Evolutionary conservation across 2,888 invertebrate species (phyloP), one percentile per base, ranked within the genome.

Genomic region (Mimumesa dahlbomi): DNA sequence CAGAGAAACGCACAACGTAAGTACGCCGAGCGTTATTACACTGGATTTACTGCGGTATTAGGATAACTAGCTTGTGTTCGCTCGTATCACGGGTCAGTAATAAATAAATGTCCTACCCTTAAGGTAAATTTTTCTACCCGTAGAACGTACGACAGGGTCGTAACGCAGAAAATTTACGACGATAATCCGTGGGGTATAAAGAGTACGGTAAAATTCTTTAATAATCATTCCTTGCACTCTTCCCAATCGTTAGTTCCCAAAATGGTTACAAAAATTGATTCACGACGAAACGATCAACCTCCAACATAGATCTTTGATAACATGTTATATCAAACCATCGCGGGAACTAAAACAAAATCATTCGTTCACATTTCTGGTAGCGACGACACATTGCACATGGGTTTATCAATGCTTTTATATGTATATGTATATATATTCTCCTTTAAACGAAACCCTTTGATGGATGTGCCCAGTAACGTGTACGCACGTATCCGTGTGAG

Each of bases 11-110:
- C 9, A 11, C 7, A 13, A 11, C 18, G 14, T 16, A 1, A 16
- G 9, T 14, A 40, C 52, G 57, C 58, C 69, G 69, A 58, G 59
- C 50, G 50, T 69, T 45, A 54, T 62, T 36, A 21, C 68, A 59
- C 36, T 36, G 65, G 61, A 77, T 77, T 77, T 77, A 77, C 69
- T 68, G 19, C 46, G 64, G 57, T 68, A 65, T 69, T 69, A 72
- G 69, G 56, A 72, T 75, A 75, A 75, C 75, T 52, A 63, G 66
- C 68, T 43, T 36, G 25, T 19, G 25, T 52, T 53, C 45, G 25
- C 42, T 43, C 49, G 59, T 62, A 63, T 77, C 63, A 58, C 52
- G 43, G 50, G 36, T 25, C 29, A 36, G 59, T 45, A 56, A 79
- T 75, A 77, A 77, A 79, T 79, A 77, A 71, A 72, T 59, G 66